phyloP scores from a whole-genome alignment of 2,113 vertebrate genomes.

The Cavia porcellus region DNA sequence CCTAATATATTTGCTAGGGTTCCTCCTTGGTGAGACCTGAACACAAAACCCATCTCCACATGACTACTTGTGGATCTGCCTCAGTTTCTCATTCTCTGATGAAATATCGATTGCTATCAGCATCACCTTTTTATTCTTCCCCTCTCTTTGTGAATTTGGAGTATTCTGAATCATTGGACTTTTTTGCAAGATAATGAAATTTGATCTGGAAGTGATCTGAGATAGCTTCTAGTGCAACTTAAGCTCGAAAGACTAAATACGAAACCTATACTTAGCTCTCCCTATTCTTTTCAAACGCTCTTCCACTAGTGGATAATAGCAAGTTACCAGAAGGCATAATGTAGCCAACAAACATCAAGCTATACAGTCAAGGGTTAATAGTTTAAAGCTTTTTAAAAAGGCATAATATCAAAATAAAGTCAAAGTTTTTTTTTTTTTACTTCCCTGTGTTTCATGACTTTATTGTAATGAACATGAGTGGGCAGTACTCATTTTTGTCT shows the following conservation, averaged over 20 bases:
- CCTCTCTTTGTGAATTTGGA: not conserved
- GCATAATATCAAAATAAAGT: not conserved
- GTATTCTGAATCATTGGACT: not conserved
- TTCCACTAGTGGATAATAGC: not conserved
- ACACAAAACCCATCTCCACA: not conserved
- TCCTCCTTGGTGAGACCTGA: not conserved
- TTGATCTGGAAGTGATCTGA: not conserved
- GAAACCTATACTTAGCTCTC: not conserved
- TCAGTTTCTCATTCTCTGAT: not conserved
- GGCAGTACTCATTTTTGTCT: not conserved
- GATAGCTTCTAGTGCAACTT: not conserved
- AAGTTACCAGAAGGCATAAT: slow-evolving; percentile 17
- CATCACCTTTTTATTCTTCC: not conserved
- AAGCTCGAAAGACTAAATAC: not conserved
- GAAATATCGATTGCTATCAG: not conserved
- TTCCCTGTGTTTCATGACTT: not conserved
- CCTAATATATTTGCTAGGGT: not conserved
- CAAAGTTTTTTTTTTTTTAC: not conserved
- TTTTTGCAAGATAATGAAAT: slow-evolving; percentile 18
- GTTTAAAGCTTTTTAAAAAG: slow-evolving; percentile 20
- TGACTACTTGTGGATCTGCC: not conserved
- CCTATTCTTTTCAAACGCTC: not conserved
- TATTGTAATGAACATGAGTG: not conserved
- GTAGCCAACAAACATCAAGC: not conserved
- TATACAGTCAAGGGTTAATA: not conserved